Evolutionary conservation across 2,797 vertebrate genomes (phyloP).

Genomic region (Propithecus perrieri): DNA sequence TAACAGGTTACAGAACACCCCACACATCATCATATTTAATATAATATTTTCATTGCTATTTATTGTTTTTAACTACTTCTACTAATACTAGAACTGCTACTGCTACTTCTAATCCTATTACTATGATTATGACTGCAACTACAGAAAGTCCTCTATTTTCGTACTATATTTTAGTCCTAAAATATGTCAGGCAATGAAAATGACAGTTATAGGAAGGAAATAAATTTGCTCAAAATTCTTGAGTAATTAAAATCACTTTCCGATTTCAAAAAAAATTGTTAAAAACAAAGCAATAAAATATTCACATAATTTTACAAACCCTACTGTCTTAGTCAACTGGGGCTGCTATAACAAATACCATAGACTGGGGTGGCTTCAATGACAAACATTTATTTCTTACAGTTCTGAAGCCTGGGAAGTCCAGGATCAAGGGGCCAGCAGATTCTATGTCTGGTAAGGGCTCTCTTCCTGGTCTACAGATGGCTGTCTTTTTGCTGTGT

Average conservation of each 20-base stretch:
- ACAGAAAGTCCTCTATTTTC: not conserved
- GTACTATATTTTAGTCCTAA: not conserved
- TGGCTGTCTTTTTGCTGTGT: not conserved
- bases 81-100: not conserved
- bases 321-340: accelerated
- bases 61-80: not conserved
- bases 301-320: not conserved
- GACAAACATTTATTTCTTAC: not conserved
- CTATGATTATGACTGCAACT: not conserved
- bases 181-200: not conserved
- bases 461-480: not conserved
- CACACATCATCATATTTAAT: not conserved
- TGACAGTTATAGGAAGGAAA: not conserved
- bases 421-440: not conserved
- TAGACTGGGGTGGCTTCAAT: not conserved
- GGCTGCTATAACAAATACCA: not conserved
- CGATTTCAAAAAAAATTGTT: not conserved
- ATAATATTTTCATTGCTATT: not conserved
- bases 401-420: not conserved
- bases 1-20: not conserved
- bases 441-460: not conserved
- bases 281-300: not conserved
- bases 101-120: not conserved
- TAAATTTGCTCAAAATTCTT: not conserved
- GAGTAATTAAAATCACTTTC: not conserved